Evolutionary conservation across 1,140 invertebrate species (phyloP).

Genomic region (Stenopsyche tienmushanensis): DNA sequence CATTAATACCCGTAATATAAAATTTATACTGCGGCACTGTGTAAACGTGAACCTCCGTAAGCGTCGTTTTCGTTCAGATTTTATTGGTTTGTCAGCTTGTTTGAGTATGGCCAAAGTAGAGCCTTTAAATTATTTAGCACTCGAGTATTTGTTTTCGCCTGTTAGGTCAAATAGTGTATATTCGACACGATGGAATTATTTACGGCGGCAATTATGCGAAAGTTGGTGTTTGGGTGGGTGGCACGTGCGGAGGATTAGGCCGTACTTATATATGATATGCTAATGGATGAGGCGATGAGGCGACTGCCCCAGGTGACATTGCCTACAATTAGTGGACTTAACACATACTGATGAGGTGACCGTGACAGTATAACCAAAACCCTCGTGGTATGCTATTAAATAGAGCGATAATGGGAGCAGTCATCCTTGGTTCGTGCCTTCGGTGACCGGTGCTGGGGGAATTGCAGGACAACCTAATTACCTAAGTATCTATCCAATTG

Average conservation of each 20-base stretch:
- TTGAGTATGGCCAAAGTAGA: neutral
- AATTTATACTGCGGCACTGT: slow-evolving; percentile 10
- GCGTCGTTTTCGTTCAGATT: neutral
- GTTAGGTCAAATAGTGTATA: neutral
- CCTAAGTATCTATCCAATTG: too few relatives aligned
- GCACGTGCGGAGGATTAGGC: neutral
- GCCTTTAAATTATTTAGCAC: neutral
- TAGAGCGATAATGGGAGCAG: too few relatives aligned
- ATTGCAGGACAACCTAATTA: too few relatives aligned
- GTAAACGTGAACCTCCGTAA: neutral
- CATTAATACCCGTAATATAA: slow-evolving; percentile 20
- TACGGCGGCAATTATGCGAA: neutral
- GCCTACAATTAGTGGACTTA: neutral
- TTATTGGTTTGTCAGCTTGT: neutral
- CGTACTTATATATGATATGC: neutral
- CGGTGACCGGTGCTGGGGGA: too few relatives aligned
- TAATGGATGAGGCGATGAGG: neutral
- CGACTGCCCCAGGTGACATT: neutral
- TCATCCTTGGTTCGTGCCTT: too few relatives aligned
- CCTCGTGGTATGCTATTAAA: too few relatives aligned
- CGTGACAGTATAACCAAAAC: too few relatives aligned
- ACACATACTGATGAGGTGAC: neutral
- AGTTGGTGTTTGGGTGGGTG: neutral
- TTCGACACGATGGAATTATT: neutral
- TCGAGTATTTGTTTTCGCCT: neutral